These are phyloP conservation scores for Atherinomorus stipes DNA, from an alignment of 2,113 vertebrate species.

Conservation along the genomic window DNA sequence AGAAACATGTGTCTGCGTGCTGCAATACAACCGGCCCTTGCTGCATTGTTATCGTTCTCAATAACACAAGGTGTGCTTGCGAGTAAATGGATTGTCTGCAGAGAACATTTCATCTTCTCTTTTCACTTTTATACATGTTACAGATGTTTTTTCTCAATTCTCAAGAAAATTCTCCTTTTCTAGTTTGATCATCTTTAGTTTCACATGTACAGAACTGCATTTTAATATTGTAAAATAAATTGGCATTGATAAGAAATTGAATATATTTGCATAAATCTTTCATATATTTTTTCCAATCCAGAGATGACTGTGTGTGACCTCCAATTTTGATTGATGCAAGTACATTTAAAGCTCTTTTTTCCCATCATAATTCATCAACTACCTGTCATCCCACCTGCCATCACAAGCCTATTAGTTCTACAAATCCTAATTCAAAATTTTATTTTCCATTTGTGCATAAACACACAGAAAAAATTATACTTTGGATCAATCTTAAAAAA, in stretches of 20 bases:
- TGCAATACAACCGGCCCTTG: conserved; percentile 72
- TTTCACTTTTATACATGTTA: neutral
- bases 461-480: too few species aligned
- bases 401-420: conserved; percentile 61
- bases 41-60: conserved; percentile 83
- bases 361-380: conserved; percentile 11
- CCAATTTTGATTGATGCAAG: conserved; percentile 3
- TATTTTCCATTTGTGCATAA: too few species aligned
- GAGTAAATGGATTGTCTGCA: conserved; percentile 82
- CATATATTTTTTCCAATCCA: neutral
- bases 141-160: conserved; percentile 8
- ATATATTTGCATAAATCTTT: neutral
- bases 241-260: neutral
- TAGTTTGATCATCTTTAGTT: conserved; percentile 13
- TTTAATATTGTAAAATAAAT: conserved; percentile 3
- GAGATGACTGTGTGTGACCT: neutral
- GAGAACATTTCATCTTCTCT: conserved; percentile 65
- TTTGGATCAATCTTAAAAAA: too few species aligned
- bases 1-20: conserved; percentile 83
- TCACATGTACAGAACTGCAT: neutral
- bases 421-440: conserved; percentile 68
- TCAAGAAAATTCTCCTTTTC: neutral
- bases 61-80: conserved; percentile 82
- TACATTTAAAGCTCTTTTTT: conserved; percentile 33
- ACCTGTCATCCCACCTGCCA: conserved; percentile 51